These are phyloP conservation scores for Palloptera scutellata DNA, from an alignment of 2,888 invertebrate species.

Conservation along the genomic window DNA sequence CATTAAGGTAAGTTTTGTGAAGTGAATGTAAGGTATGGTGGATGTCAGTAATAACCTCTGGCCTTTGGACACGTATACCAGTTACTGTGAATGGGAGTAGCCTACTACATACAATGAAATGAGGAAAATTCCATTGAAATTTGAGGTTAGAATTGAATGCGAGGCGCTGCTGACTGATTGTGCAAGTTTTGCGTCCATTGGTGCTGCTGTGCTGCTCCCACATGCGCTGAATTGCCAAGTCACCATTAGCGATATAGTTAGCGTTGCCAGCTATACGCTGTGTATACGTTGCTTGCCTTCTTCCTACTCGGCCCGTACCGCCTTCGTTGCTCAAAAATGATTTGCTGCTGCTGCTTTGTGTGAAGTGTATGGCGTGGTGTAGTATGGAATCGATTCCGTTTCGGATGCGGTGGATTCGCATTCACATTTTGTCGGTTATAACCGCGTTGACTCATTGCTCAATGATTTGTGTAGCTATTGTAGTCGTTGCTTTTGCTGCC, in stretches of 20 bases:
- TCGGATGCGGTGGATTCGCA: conserved; percentile 28
- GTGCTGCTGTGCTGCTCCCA: conserved; percentile 37
- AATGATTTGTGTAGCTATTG: conserved; percentile 21
- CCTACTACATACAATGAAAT: neutral
- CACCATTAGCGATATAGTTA: conserved; percentile 41
- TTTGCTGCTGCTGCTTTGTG: conserved; percentile 9
- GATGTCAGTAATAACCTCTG: conserved; percentile 1
- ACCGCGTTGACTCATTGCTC: conserved; percentile 23
- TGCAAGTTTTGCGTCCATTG: conserved; percentile 38
- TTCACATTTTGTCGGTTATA: conserved; percentile 19
- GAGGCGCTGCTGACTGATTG: conserved; percentile 37
- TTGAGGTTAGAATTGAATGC: conserved; percentile 42
- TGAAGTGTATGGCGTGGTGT: conserved; percentile 16
- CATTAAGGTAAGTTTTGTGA: conserved; percentile 61
- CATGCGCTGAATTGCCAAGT: conserved; percentile 47
- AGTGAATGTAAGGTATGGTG: too few relatives aligned
- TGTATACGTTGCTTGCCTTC: conserved; percentile 11
- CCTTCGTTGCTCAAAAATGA: conserved; percentile 15
- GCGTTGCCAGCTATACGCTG: conserved; percentile 24
- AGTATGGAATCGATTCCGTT: conserved; percentile 36
- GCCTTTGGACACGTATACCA: conserved; percentile 25
- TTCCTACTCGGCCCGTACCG: conserved; percentile 19
- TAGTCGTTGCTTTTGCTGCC: conserved; percentile 20
- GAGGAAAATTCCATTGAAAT: conserved; percentile 1
- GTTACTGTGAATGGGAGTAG: conserved; percentile 19